Conservation (phyloP, 2,888 invertebrate species). For the Andricus curvator region DNA sequence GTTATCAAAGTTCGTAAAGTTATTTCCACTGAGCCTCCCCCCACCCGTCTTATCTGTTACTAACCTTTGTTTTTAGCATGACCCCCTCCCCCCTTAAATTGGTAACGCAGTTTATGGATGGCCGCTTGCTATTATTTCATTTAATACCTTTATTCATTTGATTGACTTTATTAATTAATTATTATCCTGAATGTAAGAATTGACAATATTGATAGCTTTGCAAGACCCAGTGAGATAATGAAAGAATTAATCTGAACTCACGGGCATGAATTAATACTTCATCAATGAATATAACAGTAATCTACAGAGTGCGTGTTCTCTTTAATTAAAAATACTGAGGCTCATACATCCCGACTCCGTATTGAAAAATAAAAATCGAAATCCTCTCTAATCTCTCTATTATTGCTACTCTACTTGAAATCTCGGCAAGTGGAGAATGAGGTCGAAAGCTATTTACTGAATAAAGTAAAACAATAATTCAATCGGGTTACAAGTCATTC, state of each 20-base stretch:
- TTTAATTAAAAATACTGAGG: neutral
- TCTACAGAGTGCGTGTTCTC: neutral
- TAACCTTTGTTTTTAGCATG: too few relatives aligned
- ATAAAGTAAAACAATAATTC: conserved; percentile 8
- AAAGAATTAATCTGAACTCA: neutral
- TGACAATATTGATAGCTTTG: too few relatives aligned
- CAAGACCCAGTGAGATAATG: too few relatives aligned
- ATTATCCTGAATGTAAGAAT: too few relatives aligned
- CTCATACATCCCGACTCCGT: neutral
- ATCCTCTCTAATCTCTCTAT: neutral
- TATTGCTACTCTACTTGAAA: neutral
- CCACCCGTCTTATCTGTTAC: too few relatives aligned
- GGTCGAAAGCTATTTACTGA: neutral
- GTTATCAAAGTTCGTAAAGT: too few relatives aligned
- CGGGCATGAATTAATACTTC: neutral
- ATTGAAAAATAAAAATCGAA: neutral
- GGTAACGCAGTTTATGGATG: too few relatives aligned
- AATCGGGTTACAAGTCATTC: conserved; percentile 4
- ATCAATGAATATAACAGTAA: neutral
- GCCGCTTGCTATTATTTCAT: too few relatives aligned
- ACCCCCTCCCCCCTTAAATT: too few relatives aligned
- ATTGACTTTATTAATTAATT: too few relatives aligned
- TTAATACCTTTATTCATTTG: too few relatives aligned
- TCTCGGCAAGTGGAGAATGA: neutral
- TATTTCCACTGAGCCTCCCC: too few relatives aligned